Evolutionary conservation across 37 sponge, comb jelly and placozoan genomes (phyloP).

Genomic region (Hexactinellida sp.): DNA sequence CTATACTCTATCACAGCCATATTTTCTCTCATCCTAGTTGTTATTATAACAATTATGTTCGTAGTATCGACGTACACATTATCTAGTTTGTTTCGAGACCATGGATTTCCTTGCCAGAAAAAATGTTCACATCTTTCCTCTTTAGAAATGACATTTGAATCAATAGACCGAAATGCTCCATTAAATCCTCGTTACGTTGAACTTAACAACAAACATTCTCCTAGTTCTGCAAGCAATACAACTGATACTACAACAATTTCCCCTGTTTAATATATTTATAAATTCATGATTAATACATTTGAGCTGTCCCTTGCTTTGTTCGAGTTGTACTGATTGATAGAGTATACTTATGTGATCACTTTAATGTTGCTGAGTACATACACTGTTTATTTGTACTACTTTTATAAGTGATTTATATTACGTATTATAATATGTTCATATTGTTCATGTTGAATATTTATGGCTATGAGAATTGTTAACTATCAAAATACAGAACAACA

Average conservation of each 20-base stretch:
- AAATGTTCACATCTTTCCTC: neutral
- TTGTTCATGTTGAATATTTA: too few species aligned
- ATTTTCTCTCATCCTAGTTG: neutral
- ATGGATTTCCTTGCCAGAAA: neutral
- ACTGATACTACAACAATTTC: neutral
- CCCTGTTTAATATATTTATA: neutral
- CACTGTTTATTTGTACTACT: neutral
- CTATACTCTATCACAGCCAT: neutral
- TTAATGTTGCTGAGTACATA: slow-evolving; percentile 3
- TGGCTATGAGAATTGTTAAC: too few species aligned
- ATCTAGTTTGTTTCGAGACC: neutral
- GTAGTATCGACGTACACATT: slow-evolving; percentile 1
- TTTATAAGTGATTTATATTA: neutral
- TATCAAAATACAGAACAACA: too few species aligned
- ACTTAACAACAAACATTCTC: neutral
- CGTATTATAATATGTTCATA: neutral
- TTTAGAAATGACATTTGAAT: neutral
- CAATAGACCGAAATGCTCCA: neutral
- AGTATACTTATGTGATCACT: neutral
- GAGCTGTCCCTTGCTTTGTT: neutral
- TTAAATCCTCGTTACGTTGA: neutral
- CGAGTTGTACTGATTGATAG: slow-evolving; percentile 14
- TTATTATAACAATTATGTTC: neutral
- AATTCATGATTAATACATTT: neutral
- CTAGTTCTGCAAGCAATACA: neutral